These are phyloP conservation scores for Conchocele bisecta DNA, from an alignment of 2,888 invertebrate species.

Conservation along the genomic window DNA sequence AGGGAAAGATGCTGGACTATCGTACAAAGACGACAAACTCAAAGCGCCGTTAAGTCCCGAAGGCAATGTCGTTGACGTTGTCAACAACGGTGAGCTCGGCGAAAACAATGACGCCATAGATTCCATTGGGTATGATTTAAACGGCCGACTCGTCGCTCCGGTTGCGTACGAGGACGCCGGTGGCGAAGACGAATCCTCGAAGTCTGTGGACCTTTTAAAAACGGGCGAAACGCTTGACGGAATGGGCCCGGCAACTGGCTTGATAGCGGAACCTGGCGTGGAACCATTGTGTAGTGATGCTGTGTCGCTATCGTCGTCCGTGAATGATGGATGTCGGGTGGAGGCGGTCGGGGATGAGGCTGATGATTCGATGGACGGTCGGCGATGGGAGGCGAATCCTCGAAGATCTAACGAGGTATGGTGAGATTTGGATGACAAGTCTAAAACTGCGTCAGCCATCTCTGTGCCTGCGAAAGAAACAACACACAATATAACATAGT, in stretches of 20 bases:
- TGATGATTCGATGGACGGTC: conserved; percentile 52
- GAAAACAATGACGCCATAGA: conserved; percentile 54
- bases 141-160: conserved; percentile 57
- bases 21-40: conserved; percentile 63
- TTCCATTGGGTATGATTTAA: conserved; percentile 74
- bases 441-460: conserved; percentile 68
- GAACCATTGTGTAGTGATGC: no score
- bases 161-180: conserved; percentile 31
- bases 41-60: conserved; percentile 58
- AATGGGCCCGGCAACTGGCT: conserved; percentile 51
- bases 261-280: conserved; percentile 34
- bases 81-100: conserved; percentile 52
- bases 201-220: conserved; percentile 40
- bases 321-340: conserved; percentile 25
- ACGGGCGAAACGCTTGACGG: conserved; percentile 41
- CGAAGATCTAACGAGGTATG: background rate
- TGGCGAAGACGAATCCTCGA: conserved; percentile 24
- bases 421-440: conserved; percentile 64
- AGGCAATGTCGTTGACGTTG: conserved; percentile 47
- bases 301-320: conserved; percentile 60
- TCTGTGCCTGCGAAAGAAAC: conserved; percentile 17
- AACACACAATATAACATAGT: background rate
- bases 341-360: conserved; percentile 47
- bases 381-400: conserved; percentile 6
- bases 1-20: conserved; percentile 58